phyloP scores from a whole-genome alignment of 2,888 invertebrate genomes.

The Monoplex corrugatus region DNA sequence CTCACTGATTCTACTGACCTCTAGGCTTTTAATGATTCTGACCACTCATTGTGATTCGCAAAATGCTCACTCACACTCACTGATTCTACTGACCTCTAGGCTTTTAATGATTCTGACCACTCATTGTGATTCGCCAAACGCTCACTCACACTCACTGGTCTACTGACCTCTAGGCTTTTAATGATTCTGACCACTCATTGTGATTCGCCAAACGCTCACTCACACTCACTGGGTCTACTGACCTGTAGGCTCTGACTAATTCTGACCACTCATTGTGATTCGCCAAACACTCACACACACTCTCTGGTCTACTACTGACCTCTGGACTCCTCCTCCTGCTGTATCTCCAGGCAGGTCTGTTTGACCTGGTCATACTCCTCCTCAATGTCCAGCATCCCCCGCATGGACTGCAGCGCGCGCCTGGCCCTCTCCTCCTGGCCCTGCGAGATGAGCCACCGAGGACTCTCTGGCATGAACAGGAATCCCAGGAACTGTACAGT shows the following conservation, averaged over 20 bases:
- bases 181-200: neutral
- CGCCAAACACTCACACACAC: conserved; percentile 21
- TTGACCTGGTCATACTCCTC: conserved; percentile 82
- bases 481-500: conserved; percentile 84
- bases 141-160: neutral
- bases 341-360: conserved; percentile 71
- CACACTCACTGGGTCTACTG: no score
- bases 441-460: conserved; percentile 82
- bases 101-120: no score
- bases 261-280: no score
- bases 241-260: no score
- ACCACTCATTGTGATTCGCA: no score
- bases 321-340: conserved; percentile 65
- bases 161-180: conserved; percentile 61
- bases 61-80: no score
- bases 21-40: conserved; percentile 61
- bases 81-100: no score
- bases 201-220: no score
- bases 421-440: conserved; percentile 78
- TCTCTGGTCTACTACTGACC: conserved; percentile 51
- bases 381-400: conserved; percentile 80
- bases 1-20: conserved; percentile 53
- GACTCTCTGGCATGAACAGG: conserved; percentile 84
- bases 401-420: conserved; percentile 79
- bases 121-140: no score